Evolutionary conservation across 2,888 invertebrate species (phyloP).

Genomic region (Nematopogon swammerdamellus): DNA sequence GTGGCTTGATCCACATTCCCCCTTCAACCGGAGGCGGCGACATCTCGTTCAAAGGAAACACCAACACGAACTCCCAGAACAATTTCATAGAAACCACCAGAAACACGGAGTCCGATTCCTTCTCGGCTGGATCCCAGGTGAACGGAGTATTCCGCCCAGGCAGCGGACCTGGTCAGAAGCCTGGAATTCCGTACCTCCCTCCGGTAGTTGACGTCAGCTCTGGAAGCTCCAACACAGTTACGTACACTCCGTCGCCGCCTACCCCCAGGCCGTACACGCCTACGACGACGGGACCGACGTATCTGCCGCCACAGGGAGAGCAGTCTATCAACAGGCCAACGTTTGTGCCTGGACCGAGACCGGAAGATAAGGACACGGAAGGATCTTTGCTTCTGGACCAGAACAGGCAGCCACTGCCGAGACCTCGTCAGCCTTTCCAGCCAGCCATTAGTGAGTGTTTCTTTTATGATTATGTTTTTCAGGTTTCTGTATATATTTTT

Average conservation of each 20-base stretch:
- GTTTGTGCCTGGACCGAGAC: constrained; percentile 15
- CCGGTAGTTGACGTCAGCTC: constrained; percentile 28
- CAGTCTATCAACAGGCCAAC: constrained; percentile 30
- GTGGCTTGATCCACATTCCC: constrained; percentile 3
- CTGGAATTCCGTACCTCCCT: constrained; percentile 47
- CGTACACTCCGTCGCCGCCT: constrained; percentile 20
- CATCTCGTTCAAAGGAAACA: constrained; percentile 19
- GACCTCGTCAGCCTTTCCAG: constrained; percentile 10
- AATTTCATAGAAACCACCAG: constrained; percentile 27
- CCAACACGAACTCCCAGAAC: constrained; percentile 30
- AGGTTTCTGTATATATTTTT: too few relatives aligned
- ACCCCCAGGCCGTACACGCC: constrained; percentile 16
- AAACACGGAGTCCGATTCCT: constrained; percentile 22
- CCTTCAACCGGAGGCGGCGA: constrained; percentile 20
- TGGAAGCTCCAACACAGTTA: constrained; percentile 27
- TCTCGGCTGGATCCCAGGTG: constrained; percentile 33
- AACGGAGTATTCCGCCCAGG: constrained; percentile 33
- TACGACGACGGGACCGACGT: constrained; percentile 40
- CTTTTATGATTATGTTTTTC: neutral
- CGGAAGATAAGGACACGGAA: constrained; percentile 25
- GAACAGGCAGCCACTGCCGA: constrained; percentile 14
- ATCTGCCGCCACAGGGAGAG: constrained; percentile 34
- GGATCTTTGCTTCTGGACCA: constrained; percentile 30
- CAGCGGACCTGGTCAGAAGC: constrained; percentile 28
- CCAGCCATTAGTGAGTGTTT: constrained; percentile 1